Conservation (phyloP, 2,888 invertebrate genomes). For the Atrina japonica region DNA sequence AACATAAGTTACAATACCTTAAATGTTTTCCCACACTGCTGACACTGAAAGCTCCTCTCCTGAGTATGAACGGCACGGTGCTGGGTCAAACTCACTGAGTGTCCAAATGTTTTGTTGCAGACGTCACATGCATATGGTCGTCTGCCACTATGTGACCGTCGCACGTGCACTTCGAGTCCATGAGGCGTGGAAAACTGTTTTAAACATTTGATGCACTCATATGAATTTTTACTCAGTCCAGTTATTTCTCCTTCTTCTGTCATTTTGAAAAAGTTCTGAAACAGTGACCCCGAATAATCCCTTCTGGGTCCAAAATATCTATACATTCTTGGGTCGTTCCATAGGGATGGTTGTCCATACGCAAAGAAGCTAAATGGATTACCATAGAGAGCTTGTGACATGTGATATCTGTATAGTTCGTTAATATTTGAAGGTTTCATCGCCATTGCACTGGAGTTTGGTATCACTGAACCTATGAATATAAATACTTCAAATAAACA, state of each 20-base stretch:
- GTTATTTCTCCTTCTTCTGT: constrained; percentile 43
- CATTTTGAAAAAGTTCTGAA: constrained; percentile 32
- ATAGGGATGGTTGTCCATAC: constrained; percentile 52
- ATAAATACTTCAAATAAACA: too few species aligned
- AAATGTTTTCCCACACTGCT: constrained; percentile 97
- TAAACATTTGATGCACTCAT: constrained; percentile 86
- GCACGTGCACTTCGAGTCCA: constrained; percentile 97
- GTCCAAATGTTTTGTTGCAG: constrained; percentile 99
- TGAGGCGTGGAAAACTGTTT: constrained; percentile 99
- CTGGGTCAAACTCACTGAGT: constrained; percentile 94
- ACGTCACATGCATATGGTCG: constrained; percentile 88
- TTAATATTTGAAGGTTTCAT: constrained; percentile 35
- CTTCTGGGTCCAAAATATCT: constrained; percentile 47
- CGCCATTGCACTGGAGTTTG: background rate
- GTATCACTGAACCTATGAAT: background rate
- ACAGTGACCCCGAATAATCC: constrained; percentile 17
- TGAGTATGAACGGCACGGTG: constrained; percentile 87
- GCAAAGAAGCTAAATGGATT: constrained; percentile 57
- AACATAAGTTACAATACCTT: too few species aligned
- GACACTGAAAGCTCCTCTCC: constrained; percentile 86
- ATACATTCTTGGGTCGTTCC: constrained; percentile 61
- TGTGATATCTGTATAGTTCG: constrained; percentile 65
- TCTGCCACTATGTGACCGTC: constrained; percentile 93
- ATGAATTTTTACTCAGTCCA: constrained; percentile 43
- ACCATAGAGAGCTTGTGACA: constrained; percentile 59